Percentiles rank a stretch among this genome's conserved stretches.
Evolutionary conservation across 2,797 vertebrate genomes (phyloP).

Genomic region (Eulemur mongoz): DNA sequence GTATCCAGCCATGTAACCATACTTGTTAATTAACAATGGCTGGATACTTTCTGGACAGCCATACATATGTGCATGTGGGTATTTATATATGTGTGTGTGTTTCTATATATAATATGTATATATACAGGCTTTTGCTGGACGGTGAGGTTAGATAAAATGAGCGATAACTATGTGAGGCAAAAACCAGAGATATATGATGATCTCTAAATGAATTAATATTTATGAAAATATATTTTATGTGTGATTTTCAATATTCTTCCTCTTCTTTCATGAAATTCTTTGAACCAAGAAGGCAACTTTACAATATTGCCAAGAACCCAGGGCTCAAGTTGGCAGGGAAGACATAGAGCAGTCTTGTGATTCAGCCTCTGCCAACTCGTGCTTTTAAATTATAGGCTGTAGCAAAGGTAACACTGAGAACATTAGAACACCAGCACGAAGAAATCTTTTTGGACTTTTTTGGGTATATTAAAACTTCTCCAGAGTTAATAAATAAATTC

Average conservation of each 20-base stretch:
- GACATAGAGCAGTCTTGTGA: conserved; percentile 26
- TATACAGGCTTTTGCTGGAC: neutral
- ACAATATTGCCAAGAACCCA: conserved; percentile 60
- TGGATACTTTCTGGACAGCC: too few species aligned
- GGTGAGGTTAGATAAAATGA: neutral
- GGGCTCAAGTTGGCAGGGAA: conserved; percentile 51
- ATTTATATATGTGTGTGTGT: neutral
- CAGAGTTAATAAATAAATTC: conserved; percentile 71
- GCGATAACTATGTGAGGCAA: neutral
- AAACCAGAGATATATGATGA: neutral
- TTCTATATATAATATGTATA: neutral
- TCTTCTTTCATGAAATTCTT: neutral
- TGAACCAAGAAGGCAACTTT: conserved; percentile 66
- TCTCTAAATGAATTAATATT: neutral
- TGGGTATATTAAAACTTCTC: conserved; percentile 71
- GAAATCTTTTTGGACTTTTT: conserved; percentile 50
- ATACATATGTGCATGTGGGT: too few species aligned
- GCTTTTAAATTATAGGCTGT: conserved; percentile 78
- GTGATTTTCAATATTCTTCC: neutral
- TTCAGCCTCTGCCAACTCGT: conserved; percentile 64
- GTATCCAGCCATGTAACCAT: too few species aligned
- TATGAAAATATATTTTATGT: conserved; percentile 22
- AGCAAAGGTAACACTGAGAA: conserved; percentile 68
- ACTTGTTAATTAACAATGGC: too few species aligned
- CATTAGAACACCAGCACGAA: conserved; percentile 54